Conservation (phyloP, 2,113 vertebrate species). For the Ornithorhynchus anatinus region DNA sequence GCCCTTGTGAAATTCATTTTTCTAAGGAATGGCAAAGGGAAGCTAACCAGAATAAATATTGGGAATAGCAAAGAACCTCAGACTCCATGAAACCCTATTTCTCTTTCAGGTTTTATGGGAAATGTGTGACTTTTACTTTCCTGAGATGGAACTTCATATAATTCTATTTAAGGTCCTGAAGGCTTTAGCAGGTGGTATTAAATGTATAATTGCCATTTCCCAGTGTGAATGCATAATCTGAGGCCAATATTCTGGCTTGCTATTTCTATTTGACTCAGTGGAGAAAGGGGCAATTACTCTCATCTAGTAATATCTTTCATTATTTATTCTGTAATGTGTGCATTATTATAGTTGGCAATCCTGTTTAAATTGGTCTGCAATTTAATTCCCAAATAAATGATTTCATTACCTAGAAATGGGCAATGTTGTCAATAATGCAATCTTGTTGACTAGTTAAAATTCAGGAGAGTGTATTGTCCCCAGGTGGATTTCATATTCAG, state of each 20-base stretch:
- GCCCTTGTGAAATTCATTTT: too few species aligned
- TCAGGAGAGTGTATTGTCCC: slow-evolving; percentile 1
- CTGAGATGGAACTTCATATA: too few species aligned
- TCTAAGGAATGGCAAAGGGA: too few species aligned
- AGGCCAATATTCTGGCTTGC: neutral
- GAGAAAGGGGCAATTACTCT: neutral
- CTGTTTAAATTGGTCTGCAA: slow-evolving; percentile 1
- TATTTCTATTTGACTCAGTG: neutral
- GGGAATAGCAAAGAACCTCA: too few species aligned
- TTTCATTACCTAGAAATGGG: slow-evolving; percentile 9
- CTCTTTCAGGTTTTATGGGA: too few species aligned
- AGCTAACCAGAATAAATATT: too few species aligned
- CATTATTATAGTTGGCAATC: neutral
- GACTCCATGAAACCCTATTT: too few species aligned
- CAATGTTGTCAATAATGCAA: slow-evolving; percentile 3
- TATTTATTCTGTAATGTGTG: neutral
- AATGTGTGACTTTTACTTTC: too few species aligned
- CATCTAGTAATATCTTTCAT: neutral
- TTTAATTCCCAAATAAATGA: slow-evolving; percentile 20
- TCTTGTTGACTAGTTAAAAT: neutral
- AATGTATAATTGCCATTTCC: too few species aligned
- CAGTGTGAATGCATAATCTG: too few species aligned
- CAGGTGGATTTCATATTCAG: neutral
- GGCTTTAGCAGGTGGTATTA: too few species aligned
- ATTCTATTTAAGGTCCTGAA: too few species aligned